Evolutionary conservation across 1,140 invertebrate species (phyloP).

Genomic region (Heliconius melpomene): DNA sequence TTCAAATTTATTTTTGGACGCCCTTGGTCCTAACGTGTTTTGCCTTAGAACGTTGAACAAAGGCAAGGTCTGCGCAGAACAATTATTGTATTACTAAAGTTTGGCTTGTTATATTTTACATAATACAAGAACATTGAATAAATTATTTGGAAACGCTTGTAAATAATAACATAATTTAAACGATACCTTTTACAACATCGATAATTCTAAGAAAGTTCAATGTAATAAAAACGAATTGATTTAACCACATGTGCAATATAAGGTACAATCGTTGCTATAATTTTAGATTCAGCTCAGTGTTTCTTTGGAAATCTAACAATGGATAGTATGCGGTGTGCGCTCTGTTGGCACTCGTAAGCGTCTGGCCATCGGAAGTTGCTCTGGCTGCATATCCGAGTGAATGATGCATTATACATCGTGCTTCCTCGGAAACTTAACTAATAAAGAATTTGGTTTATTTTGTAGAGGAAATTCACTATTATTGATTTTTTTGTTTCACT

Average conservation of each 20-base stretch:
- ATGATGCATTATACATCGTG: constrained; percentile 27
- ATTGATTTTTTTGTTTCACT: background rate
- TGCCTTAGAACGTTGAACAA: background rate
- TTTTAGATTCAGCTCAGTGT: constrained; percentile 35
- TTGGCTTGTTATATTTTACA: background rate
- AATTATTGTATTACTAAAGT: background rate
- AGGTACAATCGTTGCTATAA: background rate
- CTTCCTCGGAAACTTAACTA: constrained; percentile 11
- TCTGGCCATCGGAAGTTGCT: constrained; percentile 35
- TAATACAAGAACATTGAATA: background rate
- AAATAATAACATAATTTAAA: too few species aligned
- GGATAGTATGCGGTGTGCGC: constrained; percentile 25
- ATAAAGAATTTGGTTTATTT: background rate
- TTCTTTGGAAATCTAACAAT: constrained; percentile 39
- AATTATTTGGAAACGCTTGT: background rate
- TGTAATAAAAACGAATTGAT: background rate
- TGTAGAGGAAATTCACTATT: background rate
- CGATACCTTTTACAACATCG: too few species aligned
- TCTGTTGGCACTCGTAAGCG: constrained; percentile 19
- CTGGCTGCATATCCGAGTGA: constrained; percentile 36
- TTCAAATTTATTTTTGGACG: background rate
- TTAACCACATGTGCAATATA: background rate
- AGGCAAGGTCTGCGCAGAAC: background rate
- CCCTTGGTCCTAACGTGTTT: background rate
- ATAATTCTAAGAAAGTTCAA: too few species aligned